phyloP scores from a whole-genome alignment of 2,888 invertebrate species.

The Ypsolopha sequella region DNA sequence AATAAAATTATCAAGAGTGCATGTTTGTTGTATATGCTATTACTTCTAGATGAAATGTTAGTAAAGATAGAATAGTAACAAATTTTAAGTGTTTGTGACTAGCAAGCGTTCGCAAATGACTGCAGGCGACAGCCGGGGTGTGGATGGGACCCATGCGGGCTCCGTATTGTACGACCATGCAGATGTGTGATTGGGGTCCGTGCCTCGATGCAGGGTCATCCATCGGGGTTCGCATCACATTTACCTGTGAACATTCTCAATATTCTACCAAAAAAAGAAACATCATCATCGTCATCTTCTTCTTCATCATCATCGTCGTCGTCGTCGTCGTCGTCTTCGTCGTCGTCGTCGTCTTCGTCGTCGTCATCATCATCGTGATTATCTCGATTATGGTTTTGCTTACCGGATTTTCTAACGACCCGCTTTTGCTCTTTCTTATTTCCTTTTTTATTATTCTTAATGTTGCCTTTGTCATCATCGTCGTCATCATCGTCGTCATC shows the following conservation, averaged over 20 bases:
- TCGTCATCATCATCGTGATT: constrained; percentile 35
- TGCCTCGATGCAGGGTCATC: constrained; percentile 48
- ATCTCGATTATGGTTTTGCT: constrained; percentile 31
- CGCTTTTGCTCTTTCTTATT: constrained; percentile 45
- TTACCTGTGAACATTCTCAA: constrained; percentile 67
- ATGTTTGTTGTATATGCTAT: constrained; percentile 52
- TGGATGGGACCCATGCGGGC: constrained; percentile 53
- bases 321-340: constrained; percentile 53
- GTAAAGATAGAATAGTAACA: constrained; percentile 46
- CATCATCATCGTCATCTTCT: constrained; percentile 60
- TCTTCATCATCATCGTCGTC: constrained; percentile 51
- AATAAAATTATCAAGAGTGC: constrained; percentile 45
- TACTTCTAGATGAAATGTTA: constrained; percentile 62
- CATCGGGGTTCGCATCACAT: constrained; percentile 47
- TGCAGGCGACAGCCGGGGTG: constrained; percentile 75
- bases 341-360: constrained; percentile 52
- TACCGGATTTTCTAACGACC: constrained; percentile 35
- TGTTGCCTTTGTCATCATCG: constrained; percentile 26
- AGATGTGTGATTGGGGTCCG: constrained; percentile 53
- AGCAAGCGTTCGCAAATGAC: constrained; percentile 71
- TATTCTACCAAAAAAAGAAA: constrained; percentile 62
- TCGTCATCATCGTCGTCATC: constrained; percentile 39
- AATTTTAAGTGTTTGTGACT: constrained; percentile 50
- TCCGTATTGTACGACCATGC: constrained; percentile 47
- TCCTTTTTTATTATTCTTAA: constrained; percentile 34